Evolutionary conservation across 2,113 vertebrate species (phyloP).

Genomic region (Columba livia): DNA sequence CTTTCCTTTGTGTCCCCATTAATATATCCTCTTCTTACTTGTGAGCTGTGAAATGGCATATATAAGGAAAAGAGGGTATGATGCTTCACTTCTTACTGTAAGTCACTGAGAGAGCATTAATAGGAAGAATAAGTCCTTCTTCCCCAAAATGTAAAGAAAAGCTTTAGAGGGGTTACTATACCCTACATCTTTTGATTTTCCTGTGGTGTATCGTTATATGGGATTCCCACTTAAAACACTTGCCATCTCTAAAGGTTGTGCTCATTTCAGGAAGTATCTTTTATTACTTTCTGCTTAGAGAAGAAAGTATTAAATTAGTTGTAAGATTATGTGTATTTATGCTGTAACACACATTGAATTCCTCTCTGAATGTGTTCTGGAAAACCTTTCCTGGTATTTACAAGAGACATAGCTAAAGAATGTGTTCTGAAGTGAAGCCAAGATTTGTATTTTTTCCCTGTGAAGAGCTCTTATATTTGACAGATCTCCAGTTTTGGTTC

Average conservation of each 20-base stretch:
- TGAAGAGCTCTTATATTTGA: neutral
- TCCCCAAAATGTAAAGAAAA: neutral
- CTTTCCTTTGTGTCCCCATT: neutral
- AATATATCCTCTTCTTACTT: neutral
- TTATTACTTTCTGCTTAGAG: neutral
- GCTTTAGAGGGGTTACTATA: neutral
- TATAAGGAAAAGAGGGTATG: neutral
- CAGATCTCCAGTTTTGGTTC: neutral
- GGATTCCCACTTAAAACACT: neutral
- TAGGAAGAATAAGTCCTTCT: neutral
- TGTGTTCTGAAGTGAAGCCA: neutral
- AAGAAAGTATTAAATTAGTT: neutral
- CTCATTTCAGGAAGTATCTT: neutral
- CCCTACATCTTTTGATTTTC: neutral
- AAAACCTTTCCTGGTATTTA: neutral
- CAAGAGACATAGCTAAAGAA: neutral
- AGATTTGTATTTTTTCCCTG: neutral
- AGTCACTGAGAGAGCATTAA: neutral
- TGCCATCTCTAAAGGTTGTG: neutral
- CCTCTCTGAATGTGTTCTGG: neutral
- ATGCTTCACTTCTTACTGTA: neutral
- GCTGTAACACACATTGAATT: neutral
- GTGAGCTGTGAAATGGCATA: neutral
- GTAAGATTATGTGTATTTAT: neutral
- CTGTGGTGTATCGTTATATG: neutral